Base-by-base conservation (phyloP, 2,113 vertebrate species). In the Atherinomorus stipes region DNA sequence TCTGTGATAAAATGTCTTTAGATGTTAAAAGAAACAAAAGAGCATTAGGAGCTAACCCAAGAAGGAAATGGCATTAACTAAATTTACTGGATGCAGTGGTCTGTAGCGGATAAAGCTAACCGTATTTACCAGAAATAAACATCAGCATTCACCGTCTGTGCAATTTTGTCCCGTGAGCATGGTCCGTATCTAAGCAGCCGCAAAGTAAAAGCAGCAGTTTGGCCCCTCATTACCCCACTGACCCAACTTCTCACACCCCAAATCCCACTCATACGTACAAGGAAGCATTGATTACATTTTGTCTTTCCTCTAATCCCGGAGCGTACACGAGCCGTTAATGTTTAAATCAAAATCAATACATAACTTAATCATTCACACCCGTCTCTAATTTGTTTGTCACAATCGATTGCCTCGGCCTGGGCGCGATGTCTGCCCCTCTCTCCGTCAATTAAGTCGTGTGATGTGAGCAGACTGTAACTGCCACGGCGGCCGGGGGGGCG, bases 381-480 rank as follows among this genome's bases (percentile, higher is more conserved):
- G 1, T 83, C 85, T 85, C 86, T 89, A 92, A 90, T 91, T 87
- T 91, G 88, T 90, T 88, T 88, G 90, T 88, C 85, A 84, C 85
- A 71, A 91, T 92, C 78, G 86, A 92, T 92, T 77, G 72, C 40
- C 60, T 62, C 13, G 58, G 79, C 58, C 81, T 4, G 71, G 57
- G 51, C 40, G 22, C 6, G 71, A 65, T 28, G 76, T 76, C 80
- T 78, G 84, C 58, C 71, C 59, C 56, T 61, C 37, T 70, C 60
- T 40, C 45, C 18, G 34, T 86, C 87, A 88, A 81, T 89, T 88
- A 85, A 68, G 71, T 74, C 53, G 23, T 59, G 68, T 64, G 76
- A 85, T 82, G 81, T 56, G 76, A 85, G 87, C 71, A 71, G 81
- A 74, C 81, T 79, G 67, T 18, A 69, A 67, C 68, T 78, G 76